These are phyloP conservation scores for Leucophenga varia DNA, from an alignment of 1,140 invertebrate genomes.

Conservation along the genomic window DNA sequence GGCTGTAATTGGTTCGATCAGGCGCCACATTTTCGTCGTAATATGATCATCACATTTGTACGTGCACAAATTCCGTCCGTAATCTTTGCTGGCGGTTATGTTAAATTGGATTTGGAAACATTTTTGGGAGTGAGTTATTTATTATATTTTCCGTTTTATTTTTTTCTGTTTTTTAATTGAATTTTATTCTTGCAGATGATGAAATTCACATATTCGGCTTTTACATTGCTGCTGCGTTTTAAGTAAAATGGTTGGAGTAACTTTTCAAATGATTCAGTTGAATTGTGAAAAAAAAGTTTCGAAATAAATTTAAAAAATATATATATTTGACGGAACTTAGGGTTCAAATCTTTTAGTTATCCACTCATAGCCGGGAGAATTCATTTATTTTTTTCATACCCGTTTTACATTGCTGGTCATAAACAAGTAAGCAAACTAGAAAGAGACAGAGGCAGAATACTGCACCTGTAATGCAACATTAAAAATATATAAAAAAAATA, in stretches of 20 bases:
- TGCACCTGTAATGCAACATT: not conserved
- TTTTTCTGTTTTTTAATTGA: not conserved
- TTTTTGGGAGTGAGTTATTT: slow-evolving; percentile 26
- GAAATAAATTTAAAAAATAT: too few species aligned
- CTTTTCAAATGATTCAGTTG: not conserved
- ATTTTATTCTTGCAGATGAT: slow-evolving; percentile 21
- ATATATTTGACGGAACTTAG: too few species aligned
- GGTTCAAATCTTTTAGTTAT: too few species aligned
- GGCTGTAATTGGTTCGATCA: slow-evolving; percentile 43
- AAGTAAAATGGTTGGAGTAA: slow-evolving; percentile 15
- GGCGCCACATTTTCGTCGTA: slow-evolving; percentile 22
- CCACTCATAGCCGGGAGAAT: too few species aligned
- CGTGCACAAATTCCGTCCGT: slow-evolving; percentile 21
- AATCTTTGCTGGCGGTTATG: slow-evolving; percentile 36
- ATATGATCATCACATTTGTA: slow-evolving; percentile 30
- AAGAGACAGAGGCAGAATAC: too few species aligned
- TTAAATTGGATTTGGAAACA: slow-evolving; percentile 36
- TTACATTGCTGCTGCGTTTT: slow-evolving; percentile 31
- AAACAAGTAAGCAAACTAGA: too few species aligned
- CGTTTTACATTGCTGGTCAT: too few species aligned
- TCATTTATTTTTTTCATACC: too few species aligned
- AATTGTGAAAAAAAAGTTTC: not conserved
- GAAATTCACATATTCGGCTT: slow-evolving; percentile 31
- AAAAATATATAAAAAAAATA: too few species aligned
- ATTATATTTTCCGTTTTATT: too few species aligned